Conservation (phyloP, 2,113 vertebrate genomes). For the Cisticola juncidis region DNA sequence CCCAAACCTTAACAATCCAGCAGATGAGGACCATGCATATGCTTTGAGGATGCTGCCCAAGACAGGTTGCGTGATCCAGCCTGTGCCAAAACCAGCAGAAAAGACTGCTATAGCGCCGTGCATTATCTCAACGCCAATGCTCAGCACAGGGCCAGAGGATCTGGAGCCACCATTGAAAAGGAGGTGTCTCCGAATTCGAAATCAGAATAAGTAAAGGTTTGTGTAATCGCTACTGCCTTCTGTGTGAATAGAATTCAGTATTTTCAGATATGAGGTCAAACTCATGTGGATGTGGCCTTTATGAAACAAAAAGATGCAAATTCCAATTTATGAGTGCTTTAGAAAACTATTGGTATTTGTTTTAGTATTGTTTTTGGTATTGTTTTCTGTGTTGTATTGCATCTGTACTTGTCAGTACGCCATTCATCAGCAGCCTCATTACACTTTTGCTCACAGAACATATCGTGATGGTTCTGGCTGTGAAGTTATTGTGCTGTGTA, state of each 20-base stretch:
- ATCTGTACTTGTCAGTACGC: conserved; percentile 49
- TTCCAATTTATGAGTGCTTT: background rate
- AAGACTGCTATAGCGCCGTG: conserved; percentile 92
- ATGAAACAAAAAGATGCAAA: background rate
- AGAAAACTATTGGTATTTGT: background rate
- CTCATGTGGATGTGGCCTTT: background rate
- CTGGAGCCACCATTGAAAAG: conserved; percentile 96
- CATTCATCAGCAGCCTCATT: conserved; percentile 48
- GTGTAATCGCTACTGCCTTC: conserved; percentile 72
- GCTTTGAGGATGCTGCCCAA: conserved; percentile 93
- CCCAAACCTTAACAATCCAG: conserved; percentile 85
- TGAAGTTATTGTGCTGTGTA: conserved; percentile 34
- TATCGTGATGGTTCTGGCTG: conserved; percentile 8
- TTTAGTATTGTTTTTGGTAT: background rate
- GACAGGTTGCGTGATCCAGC: conserved; percentile 96
- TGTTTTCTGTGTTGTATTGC: conserved; percentile 39
- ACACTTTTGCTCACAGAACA: conserved; percentile 36
- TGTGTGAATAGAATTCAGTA: conserved; percentile 47
- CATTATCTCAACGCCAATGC: conserved; percentile 87
- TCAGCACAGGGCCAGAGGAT: conserved; percentile 89
- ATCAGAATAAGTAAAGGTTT: conserved; percentile 99
- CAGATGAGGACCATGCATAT: conserved; percentile 95
- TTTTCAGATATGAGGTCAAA: conserved; percentile 32
- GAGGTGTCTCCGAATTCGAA: conserved; percentile 99
- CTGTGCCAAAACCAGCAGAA: conserved; percentile 95